Evolutionary conservation across 2,888 invertebrate genomes (phyloP), one percentile per base, ranked within the genome.

Genomic region (Agrilus biguttatus): DNA sequence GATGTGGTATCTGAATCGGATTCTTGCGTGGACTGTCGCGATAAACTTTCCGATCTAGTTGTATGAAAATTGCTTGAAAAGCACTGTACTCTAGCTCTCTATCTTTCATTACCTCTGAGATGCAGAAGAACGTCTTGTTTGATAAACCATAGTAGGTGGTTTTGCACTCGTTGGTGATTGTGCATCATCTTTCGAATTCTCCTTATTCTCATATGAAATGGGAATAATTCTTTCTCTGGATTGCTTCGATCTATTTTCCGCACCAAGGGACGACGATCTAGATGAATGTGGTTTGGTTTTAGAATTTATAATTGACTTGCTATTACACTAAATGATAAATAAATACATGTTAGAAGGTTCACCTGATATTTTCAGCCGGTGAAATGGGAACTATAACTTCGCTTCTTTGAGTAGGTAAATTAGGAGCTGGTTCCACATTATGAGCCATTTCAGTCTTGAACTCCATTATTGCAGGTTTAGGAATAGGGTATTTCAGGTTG

Each of bases 181-280:
- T 14, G 62, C 55, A 33, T 59, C 58, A 28, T 54, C 59, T 34
- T 53, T 45, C 46, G 61, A 58, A 14, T 62, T 53, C 52, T 58
- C 48, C 47, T 64, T 63, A 45, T 53, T 57, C 51, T 71, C 71
- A 45, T 73, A 63, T 13, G 68, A 61, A 54, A 83, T 80, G 34
- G 81, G 80, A 55, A 82, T 81, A 52, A 81, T 77, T 51, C 77
- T 70, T 61, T 83, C 83, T 50, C 72, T 75, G 43, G 61, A 56
- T 33, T 52, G 49, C 47, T 54, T 56, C 7, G 54, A 52, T 40
- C 54, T 56, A 14, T 51, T 51, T 49, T 71, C 69, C 6, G 77
- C 75, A 54, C 77, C 77, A 43, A 75, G 55, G 41, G 72, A 72
- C 6, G 74, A 70, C 17, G 76, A 70, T 50, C 77, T 72, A 43